Base-by-base conservation (phyloP, 2,888 invertebrate species). In the Camptogramma bilineatum region DNA sequence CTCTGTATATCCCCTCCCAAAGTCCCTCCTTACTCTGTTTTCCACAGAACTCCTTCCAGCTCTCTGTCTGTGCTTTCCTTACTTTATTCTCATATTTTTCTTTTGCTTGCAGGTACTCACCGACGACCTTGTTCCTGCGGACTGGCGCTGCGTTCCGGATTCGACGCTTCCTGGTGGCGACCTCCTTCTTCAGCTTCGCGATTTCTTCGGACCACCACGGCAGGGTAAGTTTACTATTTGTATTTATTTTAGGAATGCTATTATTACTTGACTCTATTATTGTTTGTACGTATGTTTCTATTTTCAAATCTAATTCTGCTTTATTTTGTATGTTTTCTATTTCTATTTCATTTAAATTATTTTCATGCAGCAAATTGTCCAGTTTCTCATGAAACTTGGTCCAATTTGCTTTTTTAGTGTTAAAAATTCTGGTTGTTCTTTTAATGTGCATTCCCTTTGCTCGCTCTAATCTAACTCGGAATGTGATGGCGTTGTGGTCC, bases 41-140 rank as follows among this genome's bases (percentile, higher is more conserved):
- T 9, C 48, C 56, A n/a, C 63, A 61, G 7, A 64, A 68, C 4
- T 31, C 46, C 28, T 62, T 75, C 73, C 73, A 72, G 47, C 72
- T 70, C 0, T 58, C 34, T 0, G 42, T 63, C 8, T 64, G 62
- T 0, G 71, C 70, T 13, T 34, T 21, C 18, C 56, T 52, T 0
- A 7, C 50, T n/a, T 50, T 24, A 4, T 1, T n/a, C 7, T 21
- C 2, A 50, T n/a, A 50, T 2, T 24, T 10, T 50, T 50, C 24
- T 50, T 24, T 50, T 50, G 50, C 50, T 50, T 50, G 10, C 50
- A 50, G 53, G 53, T 53, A 53, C 24, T 44, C 53, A 18, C 16
- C 24, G 0, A 44, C 44, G 0, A 44, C 53, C 7, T 13, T 42
- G 1, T 7, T 0, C 8, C 53, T 53, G 8, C 39, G 39, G 52